phyloP scores from a whole-genome alignment of 2,797 vertebrate genomes.

The Pseudomugil gertrudae region DNA sequence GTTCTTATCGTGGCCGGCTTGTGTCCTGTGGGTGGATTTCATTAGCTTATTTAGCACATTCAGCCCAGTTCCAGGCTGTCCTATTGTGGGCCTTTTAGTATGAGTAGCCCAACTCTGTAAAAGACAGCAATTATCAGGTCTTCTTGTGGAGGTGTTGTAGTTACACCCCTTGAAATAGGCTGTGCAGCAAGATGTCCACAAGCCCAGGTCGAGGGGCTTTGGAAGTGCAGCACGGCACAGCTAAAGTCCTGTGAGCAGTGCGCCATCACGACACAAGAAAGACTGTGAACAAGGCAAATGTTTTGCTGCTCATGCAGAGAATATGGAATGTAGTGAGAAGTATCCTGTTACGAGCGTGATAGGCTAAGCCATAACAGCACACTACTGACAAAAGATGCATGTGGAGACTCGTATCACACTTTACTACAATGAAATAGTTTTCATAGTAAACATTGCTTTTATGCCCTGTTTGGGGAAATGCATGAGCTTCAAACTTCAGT shows the following conservation, averaged over 20 bases:
- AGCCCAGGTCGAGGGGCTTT: constrained; percentile 39
- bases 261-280: constrained; percentile 48
- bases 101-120: constrained; percentile 66
- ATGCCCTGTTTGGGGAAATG: not conserved
- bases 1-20: constrained; percentile 74
- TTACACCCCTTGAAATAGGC: constrained; percentile 70
- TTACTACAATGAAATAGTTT: constrained; percentile 28
- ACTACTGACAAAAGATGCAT: constrained; percentile 56
- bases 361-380: constrained; percentile 55
- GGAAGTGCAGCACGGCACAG: constrained; percentile 20
- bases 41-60: constrained; percentile 80
- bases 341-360: constrained; percentile 68
- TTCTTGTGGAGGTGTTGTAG: constrained; percentile 70
- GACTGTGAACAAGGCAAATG: constrained; percentile 64
- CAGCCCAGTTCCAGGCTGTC: constrained; percentile 66
- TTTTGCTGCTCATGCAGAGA: constrained; percentile 52
- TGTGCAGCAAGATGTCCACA: constrained; percentile 57
- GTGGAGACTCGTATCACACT: constrained; percentile 33
- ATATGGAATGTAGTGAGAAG: constrained; percentile 54
- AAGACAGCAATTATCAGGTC: constrained; percentile 76
- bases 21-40: constrained; percentile 78
- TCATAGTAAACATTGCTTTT: constrained; percentile 18
- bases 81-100: constrained; percentile 75
- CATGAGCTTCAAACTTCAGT: not conserved
- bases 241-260: constrained; percentile 42